Evolutionary conservation across 2,113 vertebrate species (phyloP).

Genomic region (Panurus biarmicus): DNA sequence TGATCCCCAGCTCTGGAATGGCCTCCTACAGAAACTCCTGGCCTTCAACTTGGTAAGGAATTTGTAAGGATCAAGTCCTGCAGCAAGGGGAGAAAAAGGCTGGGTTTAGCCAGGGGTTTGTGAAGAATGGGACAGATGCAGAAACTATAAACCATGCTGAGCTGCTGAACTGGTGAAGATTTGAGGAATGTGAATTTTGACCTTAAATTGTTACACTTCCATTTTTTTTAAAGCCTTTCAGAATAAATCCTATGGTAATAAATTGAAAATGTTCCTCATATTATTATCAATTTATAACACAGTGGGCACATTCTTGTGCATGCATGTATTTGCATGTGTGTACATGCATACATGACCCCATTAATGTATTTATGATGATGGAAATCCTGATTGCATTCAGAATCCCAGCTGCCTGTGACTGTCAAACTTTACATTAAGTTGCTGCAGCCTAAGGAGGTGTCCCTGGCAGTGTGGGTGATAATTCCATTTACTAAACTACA

Average conservation of each 20-base stretch:
- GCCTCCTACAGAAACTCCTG: slow-evolving; percentile 88
- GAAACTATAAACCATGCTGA: neutral
- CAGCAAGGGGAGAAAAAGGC: neutral
- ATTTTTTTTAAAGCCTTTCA: neutral
- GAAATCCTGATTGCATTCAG: neutral
- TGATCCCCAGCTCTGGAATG: slow-evolving; percentile 88
- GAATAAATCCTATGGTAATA: neutral
- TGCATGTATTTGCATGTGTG: neutral
- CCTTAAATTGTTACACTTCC: neutral
- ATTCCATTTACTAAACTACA: neutral
- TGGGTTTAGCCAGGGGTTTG: neutral
- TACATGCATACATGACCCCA: neutral
- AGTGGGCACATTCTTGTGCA: neutral
- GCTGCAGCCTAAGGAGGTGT: neutral
- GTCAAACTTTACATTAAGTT: neutral
- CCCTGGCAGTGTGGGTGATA: neutral
- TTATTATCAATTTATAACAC: neutral
- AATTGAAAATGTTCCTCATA: neutral
- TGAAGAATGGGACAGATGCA: neutral
- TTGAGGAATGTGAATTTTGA: neutral
- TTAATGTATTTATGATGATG: neutral
- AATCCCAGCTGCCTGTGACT: neutral
- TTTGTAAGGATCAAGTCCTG: neutral
- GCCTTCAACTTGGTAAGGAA: slow-evolving; percentile 84
- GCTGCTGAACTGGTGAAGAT: neutral